Evolutionary conservation across 2,797 vertebrate species (phyloP), one percentile per base, ranked within the genome.

Genomic region (Alectoris magna): DNA sequence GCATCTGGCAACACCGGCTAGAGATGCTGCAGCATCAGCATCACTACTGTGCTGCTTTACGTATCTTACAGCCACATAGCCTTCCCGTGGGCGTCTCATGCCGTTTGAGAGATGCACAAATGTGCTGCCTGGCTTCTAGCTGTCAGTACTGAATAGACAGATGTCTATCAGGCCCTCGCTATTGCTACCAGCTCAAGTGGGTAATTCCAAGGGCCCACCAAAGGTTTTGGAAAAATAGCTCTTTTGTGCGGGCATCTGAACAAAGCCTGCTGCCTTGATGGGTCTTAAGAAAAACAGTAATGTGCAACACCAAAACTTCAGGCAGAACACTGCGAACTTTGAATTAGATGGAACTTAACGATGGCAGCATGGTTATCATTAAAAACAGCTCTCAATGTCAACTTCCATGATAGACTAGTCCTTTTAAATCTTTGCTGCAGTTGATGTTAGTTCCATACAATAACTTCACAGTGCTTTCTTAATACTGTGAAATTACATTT

Each of bases 1-100:
- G 22, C 46, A 60, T 48, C 49, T 68, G 43, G 49, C 44, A 73
- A 39, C 76, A 73, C 39, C 88, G 73, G 56, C 62, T 29, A 34
- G 43, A 59, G 39, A 55, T 63, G 26, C 66, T 77, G 84, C 53
- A 71, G 56, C 71, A 77, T 17, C 67, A 73, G 21, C 31, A 27
- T 22, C 19, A 3, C 34, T 43, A 38, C 11, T 49, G 31, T 27
- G 21, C 55, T 68, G 55, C 43, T 72, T 68, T 58, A 34, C 15
- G 48, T 16, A 8, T 23, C 55, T 17, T 22, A 19, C 36, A 67
- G 21, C 15, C 53, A 76, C 39, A 34, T 7, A 2, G 6, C 12
- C 34, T 17, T 43, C 24, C 23, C 0, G 1, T 13, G 41, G 55
- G 43, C 38, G 68, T 36, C 34, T 53, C 3, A 0, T 12, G 12